Evolutionary conservation across 1,140 invertebrate genomes (phyloP), one percentile per base, ranked within the genome.

Genomic region (Vanessa tameamea): DNA sequence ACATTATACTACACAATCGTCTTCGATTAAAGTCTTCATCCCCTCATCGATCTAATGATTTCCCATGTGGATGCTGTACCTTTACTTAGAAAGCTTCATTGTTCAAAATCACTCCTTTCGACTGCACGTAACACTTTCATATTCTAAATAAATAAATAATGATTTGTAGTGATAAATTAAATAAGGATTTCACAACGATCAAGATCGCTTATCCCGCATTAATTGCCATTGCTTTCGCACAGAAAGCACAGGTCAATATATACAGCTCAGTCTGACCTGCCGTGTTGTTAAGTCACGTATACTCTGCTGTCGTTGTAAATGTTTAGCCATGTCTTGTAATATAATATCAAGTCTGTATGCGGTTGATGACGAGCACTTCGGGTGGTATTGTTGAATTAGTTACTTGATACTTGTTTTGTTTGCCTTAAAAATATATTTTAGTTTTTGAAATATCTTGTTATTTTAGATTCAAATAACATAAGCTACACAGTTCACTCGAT

Each of bases 141-240:
- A 31, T 6, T 4, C 26, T 0, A 31, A 31, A 6, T 31, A 31
- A 31, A 20, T 20, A 6, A 43, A 9, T 43, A 43, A 43, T 43
- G 9, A 9, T 5, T 37, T 9, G 37, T 43, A 9, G 6, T 43
- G 2, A 9, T 23, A 53, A 16, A 9, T 53, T 16, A 57, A 43
- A 43, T 11, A 55, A 37, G 3, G 31, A 61, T 61, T 61, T 61
- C 57, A 31, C 26, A 61, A 61, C 37, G 31, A 61, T 37, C 31
- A 37, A 61, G 26, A 61, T n/a, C 31, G 26, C 57, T n/a, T 59
- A 57, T 68, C 47, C 57, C n/a, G 14, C 53, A 69, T 69, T 69
- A 69, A 69, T 69, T 69, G 66, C 51, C 43, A 69, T 31, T 47
- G 66, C 66, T 69, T 69, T 69, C 66, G 53, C 53, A 14, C 48